Percentiles rank a stretch among this genome's conserved stretches.
These are phyloP conservation scores for Megalopta genalis DNA, from an alignment of 1,140 invertebrate species.

Conservation along the genomic window DNA sequence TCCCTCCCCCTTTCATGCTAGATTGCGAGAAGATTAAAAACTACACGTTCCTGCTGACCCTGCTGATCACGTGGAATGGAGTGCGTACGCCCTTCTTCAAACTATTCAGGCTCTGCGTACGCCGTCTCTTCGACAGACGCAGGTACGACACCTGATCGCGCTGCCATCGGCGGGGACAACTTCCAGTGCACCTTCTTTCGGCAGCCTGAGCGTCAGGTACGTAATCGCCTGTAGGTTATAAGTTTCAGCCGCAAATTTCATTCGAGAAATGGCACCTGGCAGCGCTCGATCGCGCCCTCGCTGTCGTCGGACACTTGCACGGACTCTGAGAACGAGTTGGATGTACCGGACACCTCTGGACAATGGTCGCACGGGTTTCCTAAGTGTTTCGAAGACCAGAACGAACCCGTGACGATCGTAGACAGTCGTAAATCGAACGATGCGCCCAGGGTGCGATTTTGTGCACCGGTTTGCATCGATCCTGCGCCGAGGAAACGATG, in stretches of 20 bases:
- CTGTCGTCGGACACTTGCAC: conserved; percentile 31
- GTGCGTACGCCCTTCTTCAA: conserved; percentile 1
- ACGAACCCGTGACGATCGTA: too few species aligned
- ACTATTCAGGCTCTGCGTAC: neutral
- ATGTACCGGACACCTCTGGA: conserved; percentile 35
- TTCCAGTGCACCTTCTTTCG: conserved; percentile 45
- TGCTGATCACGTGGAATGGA: conserved; percentile 37
- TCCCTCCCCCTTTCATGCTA: neutral
- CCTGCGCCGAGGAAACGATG: neutral
- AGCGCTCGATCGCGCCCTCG: neutral
- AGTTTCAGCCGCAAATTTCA: too few species aligned
- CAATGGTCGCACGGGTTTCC: conserved; percentile 55
- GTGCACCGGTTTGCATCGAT: neutral
- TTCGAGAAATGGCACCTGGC: neutral
- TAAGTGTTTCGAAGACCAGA: neutral
- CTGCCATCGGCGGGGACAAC: neutral
- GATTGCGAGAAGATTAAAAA: neutral
- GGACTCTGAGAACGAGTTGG: conserved; percentile 55
- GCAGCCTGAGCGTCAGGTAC: conserved; percentile 5
- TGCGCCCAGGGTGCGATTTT: neutral
- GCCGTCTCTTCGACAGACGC: too few species aligned
- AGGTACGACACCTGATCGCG: neutral
- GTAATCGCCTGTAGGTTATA: neutral
- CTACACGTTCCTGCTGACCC: conserved; percentile 2
- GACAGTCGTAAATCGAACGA: neutral